A percentile compares a stretch with the other conserved stretches of the same genome.
Conservation (phyloP, 2,113 vertebrate genomes). For the Australoheros scitulus region DNA sequence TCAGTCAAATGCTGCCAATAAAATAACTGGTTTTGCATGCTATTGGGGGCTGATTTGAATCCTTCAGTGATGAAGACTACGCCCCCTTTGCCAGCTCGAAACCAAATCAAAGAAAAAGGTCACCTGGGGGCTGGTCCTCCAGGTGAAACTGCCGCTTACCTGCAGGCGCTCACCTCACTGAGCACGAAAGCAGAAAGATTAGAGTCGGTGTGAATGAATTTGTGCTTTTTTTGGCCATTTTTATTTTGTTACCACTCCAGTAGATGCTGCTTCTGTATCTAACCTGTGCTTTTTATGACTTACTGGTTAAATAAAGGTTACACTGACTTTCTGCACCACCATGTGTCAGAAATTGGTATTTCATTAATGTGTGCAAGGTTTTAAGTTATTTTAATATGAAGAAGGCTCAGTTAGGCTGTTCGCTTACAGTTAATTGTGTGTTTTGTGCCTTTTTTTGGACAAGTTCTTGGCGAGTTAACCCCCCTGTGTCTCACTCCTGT, state of each 20-base stretch:
- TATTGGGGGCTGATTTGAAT: conserved; percentile 7
- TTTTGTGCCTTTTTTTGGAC: no score
- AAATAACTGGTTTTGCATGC: not conserved
- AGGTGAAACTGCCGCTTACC: not conserved
- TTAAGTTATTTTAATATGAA: no score
- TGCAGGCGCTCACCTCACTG: not conserved
- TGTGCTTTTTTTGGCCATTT: not conserved
- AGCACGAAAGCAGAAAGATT: not conserved
- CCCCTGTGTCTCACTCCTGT: not conserved
- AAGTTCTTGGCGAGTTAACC: not conserved
- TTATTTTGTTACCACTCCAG: not conserved
- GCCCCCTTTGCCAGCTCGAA: conserved; percentile 3
- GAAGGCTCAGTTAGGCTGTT: no score
- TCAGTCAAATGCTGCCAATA: not conserved
- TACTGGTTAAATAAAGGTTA: not conserved
- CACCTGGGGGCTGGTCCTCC: not conserved
- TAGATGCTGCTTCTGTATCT: not conserved
- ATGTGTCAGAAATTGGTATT: no score
- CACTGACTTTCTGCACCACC: not conserved
- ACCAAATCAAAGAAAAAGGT: conserved; percentile 24
- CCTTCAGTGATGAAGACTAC: not conserved
- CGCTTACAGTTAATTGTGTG: no score
- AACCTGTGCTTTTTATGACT: no score
- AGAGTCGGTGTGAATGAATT: not conserved
- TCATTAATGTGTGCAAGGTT: no score